phyloP scores from a whole-genome alignment of 2,113 vertebrate species.

The Clarias batrachus region DNA sequence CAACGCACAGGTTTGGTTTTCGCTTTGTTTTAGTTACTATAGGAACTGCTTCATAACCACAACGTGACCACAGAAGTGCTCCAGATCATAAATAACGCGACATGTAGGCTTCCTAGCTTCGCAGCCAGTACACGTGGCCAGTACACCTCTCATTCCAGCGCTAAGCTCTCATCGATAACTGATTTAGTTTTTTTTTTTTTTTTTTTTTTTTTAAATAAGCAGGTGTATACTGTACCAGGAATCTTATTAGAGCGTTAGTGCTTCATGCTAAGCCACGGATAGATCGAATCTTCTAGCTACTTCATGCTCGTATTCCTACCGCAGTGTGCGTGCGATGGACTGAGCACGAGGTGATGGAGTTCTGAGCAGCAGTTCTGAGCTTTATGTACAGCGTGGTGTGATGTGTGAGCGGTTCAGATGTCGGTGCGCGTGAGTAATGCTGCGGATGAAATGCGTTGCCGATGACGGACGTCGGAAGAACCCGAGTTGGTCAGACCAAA shows the following conservation, averaged over 20 bases:
- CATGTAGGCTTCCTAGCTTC: conserved; percentile 1
- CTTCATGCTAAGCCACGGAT: not conserved
- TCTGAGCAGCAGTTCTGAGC: not conserved
- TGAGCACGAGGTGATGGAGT: not conserved
- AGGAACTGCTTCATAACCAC: conserved; percentile 28
- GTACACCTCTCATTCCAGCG: not conserved
- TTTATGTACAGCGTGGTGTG: not conserved
- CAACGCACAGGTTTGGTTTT: conserved; percentile 69
- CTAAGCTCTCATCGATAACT: not conserved
- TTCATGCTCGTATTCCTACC: not conserved
- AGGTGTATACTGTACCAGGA: not conserved
- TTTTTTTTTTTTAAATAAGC: not conserved
- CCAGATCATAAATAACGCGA: not conserved
- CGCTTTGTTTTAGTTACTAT: not conserved
- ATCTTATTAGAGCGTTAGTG: not conserved
- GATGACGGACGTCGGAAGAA: not conserved
- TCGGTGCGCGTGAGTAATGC: not conserved
- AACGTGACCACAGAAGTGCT: conserved; percentile 8
- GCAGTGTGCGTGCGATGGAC: not conserved
- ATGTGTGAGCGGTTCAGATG: not conserved
- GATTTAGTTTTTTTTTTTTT: too few species aligned
- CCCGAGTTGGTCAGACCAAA: conserved; percentile 6
- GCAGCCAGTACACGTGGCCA: not conserved
- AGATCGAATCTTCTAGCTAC: not conserved
- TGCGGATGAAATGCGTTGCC: too few species aligned